These are phyloP conservation scores for Sympetrum striolatum DNA, from an alignment of 2,888 invertebrate species.

Conservation along the genomic window DNA sequence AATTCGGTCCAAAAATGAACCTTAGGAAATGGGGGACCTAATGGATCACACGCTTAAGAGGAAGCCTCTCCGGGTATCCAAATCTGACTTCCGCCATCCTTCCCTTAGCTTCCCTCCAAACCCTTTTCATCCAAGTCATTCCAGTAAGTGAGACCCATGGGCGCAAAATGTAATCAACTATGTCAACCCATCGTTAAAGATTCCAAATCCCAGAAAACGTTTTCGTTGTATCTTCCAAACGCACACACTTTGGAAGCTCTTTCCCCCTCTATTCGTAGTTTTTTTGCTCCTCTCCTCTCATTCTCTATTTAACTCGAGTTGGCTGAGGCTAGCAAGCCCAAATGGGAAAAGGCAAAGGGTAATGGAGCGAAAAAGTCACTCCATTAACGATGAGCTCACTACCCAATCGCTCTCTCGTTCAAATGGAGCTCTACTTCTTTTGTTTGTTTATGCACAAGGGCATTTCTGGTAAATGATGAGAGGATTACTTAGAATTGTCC, in stretches of 20 bases:
- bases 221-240: slow-evolving; percentile 46
- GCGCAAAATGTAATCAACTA: background rate
- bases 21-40: background rate
- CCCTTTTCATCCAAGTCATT: background rate
- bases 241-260: background rate
- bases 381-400: background rate
- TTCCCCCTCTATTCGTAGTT: background rate
- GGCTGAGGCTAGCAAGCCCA: background rate
- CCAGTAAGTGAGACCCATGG: background rate
- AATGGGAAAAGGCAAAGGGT: background rate
- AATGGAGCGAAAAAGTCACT: background rate
- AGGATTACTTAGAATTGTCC: background rate
- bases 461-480: background rate
- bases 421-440: background rate
- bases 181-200: slow-evolving; percentile 25
- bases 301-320: background rate
- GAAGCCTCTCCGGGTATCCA: background rate
- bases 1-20: background rate
- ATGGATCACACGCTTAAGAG: slow-evolving; percentile 1
- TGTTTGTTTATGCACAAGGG: background rate
- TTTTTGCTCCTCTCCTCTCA: background rate
- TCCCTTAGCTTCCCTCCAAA: background rate
- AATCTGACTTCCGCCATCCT: background rate
- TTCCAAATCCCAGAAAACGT: slow-evolving; percentile 46
- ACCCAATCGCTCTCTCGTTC: background rate